Evolutionary conservation across 2,888 invertebrate genomes (phyloP).

Genomic region (Oligia strigilis): DNA sequence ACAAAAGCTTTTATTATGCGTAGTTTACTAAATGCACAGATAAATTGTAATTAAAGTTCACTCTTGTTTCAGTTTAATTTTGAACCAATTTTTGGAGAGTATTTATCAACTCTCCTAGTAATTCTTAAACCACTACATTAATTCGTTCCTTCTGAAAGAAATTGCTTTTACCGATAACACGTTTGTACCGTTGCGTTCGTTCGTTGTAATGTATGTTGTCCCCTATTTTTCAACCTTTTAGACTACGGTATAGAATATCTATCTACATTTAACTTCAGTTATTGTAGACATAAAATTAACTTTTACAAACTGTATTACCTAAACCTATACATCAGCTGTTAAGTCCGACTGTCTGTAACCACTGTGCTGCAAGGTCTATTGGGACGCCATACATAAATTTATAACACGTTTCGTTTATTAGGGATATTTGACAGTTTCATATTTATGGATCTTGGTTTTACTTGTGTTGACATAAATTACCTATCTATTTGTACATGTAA

Average conservation of each 20-base stretch:
- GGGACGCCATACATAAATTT: conserved; percentile 47
- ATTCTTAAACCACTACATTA: conserved; percentile 14
- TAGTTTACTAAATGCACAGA: conserved; percentile 34
- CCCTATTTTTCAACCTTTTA: background rate
- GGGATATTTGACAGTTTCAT: conserved; percentile 49
- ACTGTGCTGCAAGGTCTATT: conserved; percentile 21
- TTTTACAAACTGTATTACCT: conserved; percentile 7
- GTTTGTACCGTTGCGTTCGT: background rate
- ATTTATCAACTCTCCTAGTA: background rate
- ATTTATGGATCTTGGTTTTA: conserved; percentile 50
- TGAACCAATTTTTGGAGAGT: background rate
- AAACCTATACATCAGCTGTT: conserved; percentile 25
- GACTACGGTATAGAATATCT: background rate
- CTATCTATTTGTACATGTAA: background rate
- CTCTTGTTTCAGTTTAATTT: background rate
- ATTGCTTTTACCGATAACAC: conserved; percentile 1
- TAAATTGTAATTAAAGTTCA: conserved; percentile 11
- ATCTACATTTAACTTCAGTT: conserved; percentile 11
- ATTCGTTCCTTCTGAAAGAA: conserved; percentile 2
- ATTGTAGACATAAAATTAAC: background rate
- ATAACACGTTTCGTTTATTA: conserved; percentile 50
- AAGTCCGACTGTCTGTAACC: conserved; percentile 13
- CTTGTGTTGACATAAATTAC: conserved; percentile 16
- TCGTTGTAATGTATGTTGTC: background rate
- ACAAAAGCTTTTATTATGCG: conserved; percentile 51